phyloP scores from a whole-genome alignment of 2,888 invertebrate species.

The Limenitis arthemis region DNA sequence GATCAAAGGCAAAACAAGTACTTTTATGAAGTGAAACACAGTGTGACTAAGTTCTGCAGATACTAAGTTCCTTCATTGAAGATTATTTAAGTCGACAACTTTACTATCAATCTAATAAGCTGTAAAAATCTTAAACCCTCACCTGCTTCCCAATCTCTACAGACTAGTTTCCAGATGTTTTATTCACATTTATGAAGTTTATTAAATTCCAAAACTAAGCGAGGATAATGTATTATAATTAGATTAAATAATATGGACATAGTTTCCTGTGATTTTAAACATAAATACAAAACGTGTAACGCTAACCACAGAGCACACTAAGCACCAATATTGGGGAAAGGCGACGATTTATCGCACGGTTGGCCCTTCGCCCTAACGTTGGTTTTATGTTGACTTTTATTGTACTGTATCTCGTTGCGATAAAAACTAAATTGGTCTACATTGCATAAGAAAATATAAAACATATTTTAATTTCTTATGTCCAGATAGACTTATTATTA shows the following conservation, averaged over 20 bases:
- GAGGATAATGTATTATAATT: background rate
- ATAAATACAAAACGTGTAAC: constrained; percentile 2
- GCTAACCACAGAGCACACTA: constrained; percentile 1
- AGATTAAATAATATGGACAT: background rate
- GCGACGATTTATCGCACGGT: constrained; percentile 2
- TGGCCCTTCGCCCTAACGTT: background rate
- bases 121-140: too few species aligned
- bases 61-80: too few species aligned
- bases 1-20: too few species aligned
- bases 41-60: too few species aligned
- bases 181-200: too few species aligned
- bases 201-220: background rate
- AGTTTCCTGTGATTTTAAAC: background rate
- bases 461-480: background rate
- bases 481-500: background rate
- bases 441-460: background rate
- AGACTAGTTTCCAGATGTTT: too few species aligned
- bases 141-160: too few species aligned
- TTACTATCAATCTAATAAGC: too few species aligned
- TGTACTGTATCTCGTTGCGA: constrained; percentile 1
- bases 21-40: too few species aligned
- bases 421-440: background rate
- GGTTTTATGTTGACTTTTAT: constrained; percentile 7
- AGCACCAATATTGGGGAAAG: constrained; percentile 7
- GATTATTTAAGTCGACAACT: too few species aligned